A percentile compares a stretch with the other conserved stretches of the same genome.
Evolutionary conservation across 1,140 invertebrate genomes (phyloP).

Genomic region (Brachionus manjavacas): DNA sequence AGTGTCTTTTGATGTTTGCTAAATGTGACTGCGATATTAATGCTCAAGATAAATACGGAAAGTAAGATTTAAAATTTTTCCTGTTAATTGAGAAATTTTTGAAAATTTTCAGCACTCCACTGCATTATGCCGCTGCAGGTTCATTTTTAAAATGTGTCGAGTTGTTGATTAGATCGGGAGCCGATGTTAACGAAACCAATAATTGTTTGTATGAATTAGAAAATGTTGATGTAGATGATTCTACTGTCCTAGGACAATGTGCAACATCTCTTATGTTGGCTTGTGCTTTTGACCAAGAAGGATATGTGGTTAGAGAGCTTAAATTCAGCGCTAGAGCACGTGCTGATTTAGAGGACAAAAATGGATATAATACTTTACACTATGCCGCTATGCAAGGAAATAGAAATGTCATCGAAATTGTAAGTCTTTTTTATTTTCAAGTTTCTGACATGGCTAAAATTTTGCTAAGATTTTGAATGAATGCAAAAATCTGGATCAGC

Average conservation of each 20-base stretch:
- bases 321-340: conserved; percentile 3
- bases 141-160: conserved; percentile 38
- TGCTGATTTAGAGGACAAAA: not conserved
- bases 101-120: not conserved
- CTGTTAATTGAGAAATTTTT: not conserved
- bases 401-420: conserved; percentile 38
- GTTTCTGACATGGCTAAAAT: not conserved
- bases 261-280: conserved; percentile 18
- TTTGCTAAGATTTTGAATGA: conserved; percentile 18
- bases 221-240: not conserved
- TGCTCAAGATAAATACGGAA: conserved; percentile 30
- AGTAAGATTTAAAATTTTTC: conserved; percentile 3
- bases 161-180: conserved; percentile 12
- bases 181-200: conserved; percentile 32
- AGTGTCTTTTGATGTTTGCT: conserved; percentile 57
- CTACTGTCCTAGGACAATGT: not conserved
- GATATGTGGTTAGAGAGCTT: conserved; percentile 27
- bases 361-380: conserved; percentile 33
- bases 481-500: conserved; percentile 25
- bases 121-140: conserved; percentile 21
- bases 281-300: conserved; percentile 38
- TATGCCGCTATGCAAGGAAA: conserved; percentile 17
- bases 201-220: not conserved
- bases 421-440: not conserved
- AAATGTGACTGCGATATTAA: conserved; percentile 18